Percentiles rank a stretch among this genome's conserved stretches.
phyloP scores from a whole-genome alignment of 2,113 vertebrate species.

The Amphiprion ocellaris region DNA sequence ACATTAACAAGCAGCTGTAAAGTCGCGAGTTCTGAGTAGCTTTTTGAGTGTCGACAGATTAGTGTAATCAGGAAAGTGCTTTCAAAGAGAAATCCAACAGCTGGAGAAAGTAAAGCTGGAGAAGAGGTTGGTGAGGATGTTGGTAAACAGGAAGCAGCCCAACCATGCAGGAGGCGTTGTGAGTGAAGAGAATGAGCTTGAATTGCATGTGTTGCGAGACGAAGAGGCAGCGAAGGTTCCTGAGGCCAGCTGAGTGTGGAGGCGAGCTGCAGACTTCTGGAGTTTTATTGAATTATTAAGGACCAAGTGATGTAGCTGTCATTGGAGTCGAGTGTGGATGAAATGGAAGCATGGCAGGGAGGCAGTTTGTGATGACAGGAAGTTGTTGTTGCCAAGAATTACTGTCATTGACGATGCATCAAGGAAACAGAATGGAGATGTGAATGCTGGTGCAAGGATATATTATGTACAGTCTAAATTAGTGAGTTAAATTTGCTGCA shows the following conservation, averaged over 20 bases:
- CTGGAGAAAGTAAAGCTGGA: background rate
- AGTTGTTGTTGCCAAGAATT: background rate
- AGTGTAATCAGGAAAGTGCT: background rate
- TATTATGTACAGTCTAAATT: background rate
- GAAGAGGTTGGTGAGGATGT: background rate
- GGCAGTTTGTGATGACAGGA: background rate
- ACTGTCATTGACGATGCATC: background rate
- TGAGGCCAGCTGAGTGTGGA: constrained; percentile 22
- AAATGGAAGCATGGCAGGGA: constrained; percentile 6
- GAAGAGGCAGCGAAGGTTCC: constrained; percentile 12
- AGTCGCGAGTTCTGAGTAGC: background rate
- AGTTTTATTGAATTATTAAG: constrained; percentile 28
- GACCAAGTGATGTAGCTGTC: constrained; percentile 2
- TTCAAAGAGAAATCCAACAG: background rate
- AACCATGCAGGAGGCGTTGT: constrained; percentile 25
- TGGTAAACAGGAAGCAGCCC: background rate
- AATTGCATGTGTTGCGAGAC: constrained; percentile 15
- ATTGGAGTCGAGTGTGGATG: too few species aligned
- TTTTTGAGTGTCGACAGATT: background rate
- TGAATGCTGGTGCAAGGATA: background rate
- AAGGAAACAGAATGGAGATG: background rate
- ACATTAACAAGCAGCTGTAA: background rate
- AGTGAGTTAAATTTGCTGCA: background rate
- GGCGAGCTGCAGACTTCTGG: constrained; percentile 11
- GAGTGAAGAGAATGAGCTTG: constrained; percentile 25